Evolutionary conservation across 2,797 vertebrate species (phyloP).

Genomic region (Onychomys torridus): DNA sequence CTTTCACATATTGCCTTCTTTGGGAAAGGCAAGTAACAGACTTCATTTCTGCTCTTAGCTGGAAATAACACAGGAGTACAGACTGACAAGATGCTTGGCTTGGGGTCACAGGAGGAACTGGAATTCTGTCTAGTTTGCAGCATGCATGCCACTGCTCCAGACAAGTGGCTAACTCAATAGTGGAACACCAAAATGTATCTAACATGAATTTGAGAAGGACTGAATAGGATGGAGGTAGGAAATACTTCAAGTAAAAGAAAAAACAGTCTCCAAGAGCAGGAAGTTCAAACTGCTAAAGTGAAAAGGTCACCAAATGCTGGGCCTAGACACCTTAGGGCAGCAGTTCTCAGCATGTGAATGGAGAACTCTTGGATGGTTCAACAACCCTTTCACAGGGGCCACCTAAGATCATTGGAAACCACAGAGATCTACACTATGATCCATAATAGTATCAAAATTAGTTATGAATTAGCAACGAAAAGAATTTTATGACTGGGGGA

Average conservation of each 20-base stretch:
- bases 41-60: slow-evolving; percentile 53
- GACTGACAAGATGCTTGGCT: neutral
- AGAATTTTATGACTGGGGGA: neutral
- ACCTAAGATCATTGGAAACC: neutral
- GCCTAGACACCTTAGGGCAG: neutral
- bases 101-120: neutral
- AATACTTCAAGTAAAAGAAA: neutral
- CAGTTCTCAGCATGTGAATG: neutral
- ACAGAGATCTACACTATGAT: neutral
- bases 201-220: neutral
- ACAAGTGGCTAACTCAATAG: neutral
- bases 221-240: neutral
- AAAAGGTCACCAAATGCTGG: neutral
- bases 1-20: neutral
- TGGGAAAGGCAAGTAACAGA: slow-evolving; percentile 13
- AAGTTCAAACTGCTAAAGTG: neutral
- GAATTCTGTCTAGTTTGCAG: neutral
- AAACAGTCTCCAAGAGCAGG: neutral
- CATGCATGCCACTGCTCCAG: neutral
- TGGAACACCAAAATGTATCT: neutral
- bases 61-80: neutral
- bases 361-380: neutral
- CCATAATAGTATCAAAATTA: neutral
- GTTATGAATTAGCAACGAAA: neutral
- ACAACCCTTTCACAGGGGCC: neutral